phyloP scores from a whole-genome alignment of 2,797 vertebrate species.

The Anisognathus igniventris region DNA sequence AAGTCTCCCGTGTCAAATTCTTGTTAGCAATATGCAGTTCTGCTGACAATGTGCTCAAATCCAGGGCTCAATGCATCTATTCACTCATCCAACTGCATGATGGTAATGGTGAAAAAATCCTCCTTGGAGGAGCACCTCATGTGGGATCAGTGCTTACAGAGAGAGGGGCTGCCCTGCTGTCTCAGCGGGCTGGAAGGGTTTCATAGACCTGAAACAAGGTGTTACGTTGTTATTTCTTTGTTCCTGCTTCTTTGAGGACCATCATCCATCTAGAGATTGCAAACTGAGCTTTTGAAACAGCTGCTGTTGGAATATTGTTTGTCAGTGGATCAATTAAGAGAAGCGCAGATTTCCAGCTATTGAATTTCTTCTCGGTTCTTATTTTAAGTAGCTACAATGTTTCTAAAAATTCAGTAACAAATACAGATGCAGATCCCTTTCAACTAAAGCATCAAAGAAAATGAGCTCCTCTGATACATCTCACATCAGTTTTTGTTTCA shows the following conservation, averaged over 20 bases:
- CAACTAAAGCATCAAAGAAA: constrained; percentile 13
- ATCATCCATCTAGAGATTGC: neutral
- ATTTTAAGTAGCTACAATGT: neutral
- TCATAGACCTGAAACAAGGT: neutral
- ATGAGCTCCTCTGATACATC: neutral
- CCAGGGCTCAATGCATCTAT: neutral
- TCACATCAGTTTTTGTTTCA: neutral
- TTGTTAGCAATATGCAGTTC: neutral
- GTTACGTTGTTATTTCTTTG: neutral
- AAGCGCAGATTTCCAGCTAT: neutral
- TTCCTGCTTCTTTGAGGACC: neutral
- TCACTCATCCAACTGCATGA: neutral
- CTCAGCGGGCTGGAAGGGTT: neutral
- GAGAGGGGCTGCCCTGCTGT: neutral
- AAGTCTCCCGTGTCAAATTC: neutral
- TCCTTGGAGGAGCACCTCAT: neutral
- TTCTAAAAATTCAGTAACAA: neutral
- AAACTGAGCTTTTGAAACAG: neutral
- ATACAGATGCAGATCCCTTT: neutral
- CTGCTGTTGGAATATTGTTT: neutral
- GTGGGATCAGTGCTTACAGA: neutral
- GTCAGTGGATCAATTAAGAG: neutral
- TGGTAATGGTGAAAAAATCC: neutral
- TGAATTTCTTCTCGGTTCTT: neutral
- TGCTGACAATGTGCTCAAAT: neutral